Conservation (phyloP, 2,888 invertebrate species). For the Clepsis dumicolana region DNA sequence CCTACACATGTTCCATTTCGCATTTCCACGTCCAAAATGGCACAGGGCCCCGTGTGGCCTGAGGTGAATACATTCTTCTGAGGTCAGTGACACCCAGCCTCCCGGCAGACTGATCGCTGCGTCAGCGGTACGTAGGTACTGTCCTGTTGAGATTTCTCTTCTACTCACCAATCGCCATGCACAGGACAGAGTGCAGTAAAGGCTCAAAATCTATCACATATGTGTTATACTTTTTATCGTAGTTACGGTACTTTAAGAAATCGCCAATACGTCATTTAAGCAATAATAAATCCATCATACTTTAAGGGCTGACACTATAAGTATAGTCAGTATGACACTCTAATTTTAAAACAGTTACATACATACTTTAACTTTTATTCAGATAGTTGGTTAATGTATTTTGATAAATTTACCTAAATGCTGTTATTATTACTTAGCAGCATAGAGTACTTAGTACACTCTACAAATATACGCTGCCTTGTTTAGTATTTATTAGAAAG, state of each 20-base stretch:
- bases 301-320: constrained; percentile 55
- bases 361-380: background rate
- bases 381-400: background rate
- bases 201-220: constrained; percentile 68
- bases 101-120: background rate
- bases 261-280: constrained; percentile 44
- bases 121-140: background rate
- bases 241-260: constrained; percentile 44
- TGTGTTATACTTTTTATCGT: constrained; percentile 51
- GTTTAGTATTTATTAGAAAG: background rate
- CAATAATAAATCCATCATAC: constrained; percentile 54
- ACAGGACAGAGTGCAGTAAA: constrained; percentile 36
- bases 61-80: background rate
- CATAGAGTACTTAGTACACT: background rate
- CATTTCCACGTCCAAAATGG: background rate
- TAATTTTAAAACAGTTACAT: constrained; percentile 2
- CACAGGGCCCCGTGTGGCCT: background rate
- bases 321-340: constrained; percentile 35
- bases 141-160: background rate
- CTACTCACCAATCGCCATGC: background rate
- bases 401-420: background rate
- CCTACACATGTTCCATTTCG: too few relatives aligned
- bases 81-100: background rate
- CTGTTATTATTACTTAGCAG: background rate
- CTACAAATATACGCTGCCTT: background rate